Evolutionary conservation across 1,140 invertebrate species (phyloP).

Genomic region (Kradibia gibbosae): DNA sequence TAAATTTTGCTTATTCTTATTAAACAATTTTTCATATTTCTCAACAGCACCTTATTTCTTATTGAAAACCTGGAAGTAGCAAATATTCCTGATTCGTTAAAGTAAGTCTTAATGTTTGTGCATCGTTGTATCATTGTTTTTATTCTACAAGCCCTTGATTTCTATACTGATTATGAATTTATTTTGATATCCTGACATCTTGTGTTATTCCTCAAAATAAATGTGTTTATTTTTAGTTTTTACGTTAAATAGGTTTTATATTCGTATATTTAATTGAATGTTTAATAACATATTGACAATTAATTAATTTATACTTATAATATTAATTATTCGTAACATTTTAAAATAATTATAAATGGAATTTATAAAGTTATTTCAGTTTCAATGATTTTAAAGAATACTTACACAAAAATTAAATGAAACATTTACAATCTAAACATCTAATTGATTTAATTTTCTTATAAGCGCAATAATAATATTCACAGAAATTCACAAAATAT

Average conservation of each 20-base stretch:
- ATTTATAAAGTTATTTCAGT: no score
- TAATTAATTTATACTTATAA: not conserved
- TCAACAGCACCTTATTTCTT: constrained; percentile 7
- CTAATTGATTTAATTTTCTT: no score
- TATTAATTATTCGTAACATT: no score
- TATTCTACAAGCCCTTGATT: not conserved
- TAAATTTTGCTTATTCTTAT: constrained; percentile 8
- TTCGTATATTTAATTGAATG: not conserved
- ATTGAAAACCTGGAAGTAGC: not conserved
- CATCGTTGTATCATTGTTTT: constrained; percentile 6
- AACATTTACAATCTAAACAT: no score
- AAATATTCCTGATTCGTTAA: constrained; percentile 15
- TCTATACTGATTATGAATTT: no score
- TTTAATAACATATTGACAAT: not conserved
- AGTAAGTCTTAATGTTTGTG: constrained; percentile 36
- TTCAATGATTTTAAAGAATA: no score
- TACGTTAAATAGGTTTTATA: no score
- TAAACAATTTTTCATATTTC: not conserved
- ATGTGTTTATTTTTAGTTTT: no score
- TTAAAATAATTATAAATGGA: no score
- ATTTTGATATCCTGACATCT: not conserved
- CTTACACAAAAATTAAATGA: no score
- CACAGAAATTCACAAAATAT: no score
- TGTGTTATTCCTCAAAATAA: not conserved
- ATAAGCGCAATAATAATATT: no score